phyloP scores from a whole-genome alignment of 2,113 vertebrate genomes.

The Brachyhypopomus occidentalis region DNA sequence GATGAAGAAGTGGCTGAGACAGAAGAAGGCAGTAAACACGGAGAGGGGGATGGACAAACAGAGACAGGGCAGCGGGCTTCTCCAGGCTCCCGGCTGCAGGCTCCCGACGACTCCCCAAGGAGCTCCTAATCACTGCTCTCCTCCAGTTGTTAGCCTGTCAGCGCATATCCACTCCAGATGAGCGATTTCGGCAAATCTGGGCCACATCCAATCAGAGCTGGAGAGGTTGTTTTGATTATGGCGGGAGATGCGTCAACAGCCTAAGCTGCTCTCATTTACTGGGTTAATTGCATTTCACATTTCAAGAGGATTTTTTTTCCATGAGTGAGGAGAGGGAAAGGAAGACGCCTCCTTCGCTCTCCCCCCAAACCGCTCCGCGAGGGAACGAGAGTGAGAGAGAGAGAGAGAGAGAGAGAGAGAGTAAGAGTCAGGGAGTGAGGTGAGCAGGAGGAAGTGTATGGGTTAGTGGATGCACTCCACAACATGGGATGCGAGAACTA shows the following conservation, averaged over 20 bases:
- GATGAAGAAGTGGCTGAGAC: background rate
- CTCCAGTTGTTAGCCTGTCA: slow-evolving; percentile 26
- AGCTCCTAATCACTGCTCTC: slow-evolving; percentile 37
- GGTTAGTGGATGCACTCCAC: too few relatives aligned
- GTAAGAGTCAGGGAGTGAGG: background rate
- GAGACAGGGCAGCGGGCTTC: background rate
- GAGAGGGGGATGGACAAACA: background rate
- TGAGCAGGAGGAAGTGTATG: background rate
- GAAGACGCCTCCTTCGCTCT: background rate
- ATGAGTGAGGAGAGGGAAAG: background rate
- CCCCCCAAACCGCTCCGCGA: background rate
- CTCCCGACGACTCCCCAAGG: slow-evolving; percentile 11
- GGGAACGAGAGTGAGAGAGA: background rate
- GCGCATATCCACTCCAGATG: slow-evolving; percentile 43
- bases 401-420: background rate
- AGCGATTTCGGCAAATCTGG: slow-evolving; percentile 48
- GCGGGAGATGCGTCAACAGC: slow-evolving; percentile 45
- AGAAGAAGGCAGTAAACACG: background rate
- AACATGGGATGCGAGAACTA: too few relatives aligned
- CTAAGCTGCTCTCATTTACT: slow-evolving; percentile 46
- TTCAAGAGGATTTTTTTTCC: slow-evolving; percentile 4
- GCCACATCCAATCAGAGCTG: slow-evolving; percentile 53
- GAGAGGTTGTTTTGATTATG: slow-evolving; percentile 54
- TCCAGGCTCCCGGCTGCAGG: too few relatives aligned
- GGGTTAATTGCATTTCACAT: slow-evolving; percentile 48